Evolutionary conservation across 2,888 invertebrate species (phyloP).

Genomic region (Patella caerulea): DNA sequence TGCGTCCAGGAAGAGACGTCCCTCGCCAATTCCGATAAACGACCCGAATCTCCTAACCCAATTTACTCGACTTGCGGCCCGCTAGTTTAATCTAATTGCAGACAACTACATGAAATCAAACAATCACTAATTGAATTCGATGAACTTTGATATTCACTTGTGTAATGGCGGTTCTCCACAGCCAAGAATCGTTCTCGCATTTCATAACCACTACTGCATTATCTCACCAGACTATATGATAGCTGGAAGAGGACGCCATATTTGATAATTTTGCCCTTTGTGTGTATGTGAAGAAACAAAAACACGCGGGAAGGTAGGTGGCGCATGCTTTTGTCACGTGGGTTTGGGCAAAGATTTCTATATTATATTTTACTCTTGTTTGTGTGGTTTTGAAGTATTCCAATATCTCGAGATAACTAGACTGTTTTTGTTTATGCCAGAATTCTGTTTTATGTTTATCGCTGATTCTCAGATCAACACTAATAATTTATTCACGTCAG

Average conservation of each 20-base stretch:
- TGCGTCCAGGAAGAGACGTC: constrained; percentile 14
- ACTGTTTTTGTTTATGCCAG: too few species aligned
- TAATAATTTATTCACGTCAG: too few species aligned
- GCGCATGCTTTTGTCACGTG: constrained; percentile 3
- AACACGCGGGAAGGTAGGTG: background rate
- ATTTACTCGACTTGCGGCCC: constrained; percentile 21
- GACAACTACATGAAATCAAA: constrained; percentile 50
- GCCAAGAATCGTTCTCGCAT: background rate
- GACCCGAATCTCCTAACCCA: constrained; percentile 21
- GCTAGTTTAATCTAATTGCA: constrained; percentile 47
- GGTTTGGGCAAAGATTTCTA: too few species aligned
- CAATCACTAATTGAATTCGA: constrained; percentile 49
- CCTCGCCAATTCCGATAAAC: constrained; percentile 19
- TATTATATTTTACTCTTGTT: too few species aligned
- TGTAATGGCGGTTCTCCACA: constrained; percentile 21
- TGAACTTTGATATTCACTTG: constrained; percentile 43
- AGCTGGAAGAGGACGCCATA: too few species aligned
- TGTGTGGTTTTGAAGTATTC: too few species aligned
- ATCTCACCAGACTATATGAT: too few species aligned
- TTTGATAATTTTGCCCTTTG: background rate
- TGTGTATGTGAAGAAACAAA: too few species aligned
- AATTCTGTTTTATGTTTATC: too few species aligned
- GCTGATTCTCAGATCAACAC: too few species aligned
- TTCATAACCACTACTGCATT: background rate
- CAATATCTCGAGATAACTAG: too few species aligned